Evolutionary conservation across 2,797 vertebrate species (phyloP).

Genomic region (Lutjanus campechanus): DNA sequence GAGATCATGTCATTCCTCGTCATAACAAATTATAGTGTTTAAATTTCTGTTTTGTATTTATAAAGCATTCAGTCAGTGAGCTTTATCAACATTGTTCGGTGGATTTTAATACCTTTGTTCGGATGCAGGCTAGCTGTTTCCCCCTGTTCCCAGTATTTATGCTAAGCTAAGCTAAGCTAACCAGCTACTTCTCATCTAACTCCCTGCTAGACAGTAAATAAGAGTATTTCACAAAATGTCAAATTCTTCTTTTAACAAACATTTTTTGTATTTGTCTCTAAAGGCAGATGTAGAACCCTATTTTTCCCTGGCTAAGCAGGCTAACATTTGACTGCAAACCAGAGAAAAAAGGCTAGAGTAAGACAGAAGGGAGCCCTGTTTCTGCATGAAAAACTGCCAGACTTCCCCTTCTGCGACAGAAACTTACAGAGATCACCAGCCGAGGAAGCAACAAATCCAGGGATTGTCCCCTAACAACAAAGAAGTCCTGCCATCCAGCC

Average conservation of each 20-base stretch:
- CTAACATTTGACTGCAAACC: neutral
- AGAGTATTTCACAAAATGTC: neutral
- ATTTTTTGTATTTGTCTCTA: neutral
- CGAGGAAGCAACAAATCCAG: conserved; percentile 28
- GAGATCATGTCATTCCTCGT: too few species aligned
- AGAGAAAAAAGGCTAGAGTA: neutral
- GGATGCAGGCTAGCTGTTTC: neutral
- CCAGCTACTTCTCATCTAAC: neutral
- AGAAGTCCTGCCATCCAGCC: conserved; percentile 14
- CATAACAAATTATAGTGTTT: neutral
- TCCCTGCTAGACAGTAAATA: neutral
- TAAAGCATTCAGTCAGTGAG: neutral
- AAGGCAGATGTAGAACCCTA: neutral
- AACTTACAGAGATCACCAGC: neutral
- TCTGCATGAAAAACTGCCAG: conserved; percentile 5
- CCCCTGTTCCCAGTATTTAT: too few species aligned
- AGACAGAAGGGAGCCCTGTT: neutral
- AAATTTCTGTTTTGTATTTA: neutral
- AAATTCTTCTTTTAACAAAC: neutral
- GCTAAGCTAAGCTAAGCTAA: too few species aligned
- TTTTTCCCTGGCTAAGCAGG: neutral
- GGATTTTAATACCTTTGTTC: neutral
- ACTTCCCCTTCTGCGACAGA: conserved; percentile 6
- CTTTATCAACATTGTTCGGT: neutral
- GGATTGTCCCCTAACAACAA: conserved; percentile 28